Evolutionary conservation across 1,140 invertebrate species (phyloP).

Genomic region (Drosophila erecta): DNA sequence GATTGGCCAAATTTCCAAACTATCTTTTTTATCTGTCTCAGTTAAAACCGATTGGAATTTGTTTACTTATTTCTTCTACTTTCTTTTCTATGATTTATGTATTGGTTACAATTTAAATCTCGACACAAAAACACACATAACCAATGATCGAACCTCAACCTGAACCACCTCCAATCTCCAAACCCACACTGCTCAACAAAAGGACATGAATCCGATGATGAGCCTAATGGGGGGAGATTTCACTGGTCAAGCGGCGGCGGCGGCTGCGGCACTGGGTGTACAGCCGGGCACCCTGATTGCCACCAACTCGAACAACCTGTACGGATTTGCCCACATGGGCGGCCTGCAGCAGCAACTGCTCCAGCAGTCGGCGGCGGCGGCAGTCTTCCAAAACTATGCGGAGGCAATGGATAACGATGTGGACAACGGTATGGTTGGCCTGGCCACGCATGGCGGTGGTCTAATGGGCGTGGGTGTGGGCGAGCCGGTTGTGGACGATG

Average conservation of each 20-base stretch:
- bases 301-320: conserved; percentile 75
- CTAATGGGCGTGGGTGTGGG: conserved; percentile 59
- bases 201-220: conserved; percentile 84
- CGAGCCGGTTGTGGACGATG: conserved; percentile 72
- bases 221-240: conserved; percentile 84
- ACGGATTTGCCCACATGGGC: conserved; percentile 79
- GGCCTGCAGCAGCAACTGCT: conserved; percentile 77
- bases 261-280: conserved; percentile 69
- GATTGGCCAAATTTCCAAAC: conserved; percentile 44
- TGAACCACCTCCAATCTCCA: conserved; percentile 13
- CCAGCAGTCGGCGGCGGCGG: conserved; percentile 73
- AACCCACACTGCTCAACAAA: conserved; percentile 20
- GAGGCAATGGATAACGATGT: conserved; percentile 71
- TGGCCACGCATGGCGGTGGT: conserved; percentile 37
- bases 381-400: conserved; percentile 75
- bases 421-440: conserved; percentile 45
- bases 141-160: conserved; percentile 28
- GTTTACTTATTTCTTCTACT: conserved; percentile 83
- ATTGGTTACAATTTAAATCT: conserved; percentile 72
- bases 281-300: conserved; percentile 76
- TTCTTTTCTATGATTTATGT: conserved; percentile 83
- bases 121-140: conserved; percentile 49
- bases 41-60: conserved; percentile 71
- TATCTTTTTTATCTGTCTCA: conserved; percentile 59
- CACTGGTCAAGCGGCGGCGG: conserved; percentile 73